A percentile compares a stretch with the other conserved stretches of the same genome.
These are phyloP conservation scores for Paratrypauchen microcephalus DNA, from an alignment of 2,797 vertebrate genomes.

Conservation along the genomic window DNA sequence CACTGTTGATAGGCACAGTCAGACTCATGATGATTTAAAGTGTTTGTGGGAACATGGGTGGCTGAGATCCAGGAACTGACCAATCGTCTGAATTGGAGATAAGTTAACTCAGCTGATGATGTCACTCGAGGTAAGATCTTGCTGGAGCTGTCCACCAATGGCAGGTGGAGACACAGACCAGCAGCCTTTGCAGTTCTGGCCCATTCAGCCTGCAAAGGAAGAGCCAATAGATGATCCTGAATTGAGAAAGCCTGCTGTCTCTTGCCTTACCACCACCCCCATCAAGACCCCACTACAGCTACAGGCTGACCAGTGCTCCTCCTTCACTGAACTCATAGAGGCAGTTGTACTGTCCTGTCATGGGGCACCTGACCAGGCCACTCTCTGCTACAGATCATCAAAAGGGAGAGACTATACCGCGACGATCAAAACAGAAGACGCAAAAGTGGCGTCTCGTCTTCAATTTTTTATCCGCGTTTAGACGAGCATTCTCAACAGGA, in stretches of 20 bases:
- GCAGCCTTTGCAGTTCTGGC: neutral
- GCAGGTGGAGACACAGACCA: constrained; percentile 6
- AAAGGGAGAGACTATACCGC: too few species aligned
- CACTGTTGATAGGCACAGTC: too few species aligned
- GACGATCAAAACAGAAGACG: too few species aligned
- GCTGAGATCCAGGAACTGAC: constrained; percentile 11
- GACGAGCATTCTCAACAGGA: too few species aligned
- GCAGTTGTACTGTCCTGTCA: neutral
- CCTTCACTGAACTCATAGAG: neutral
- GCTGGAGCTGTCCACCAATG: neutral
- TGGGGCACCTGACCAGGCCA: rapidly evolving
- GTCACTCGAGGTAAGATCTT: neutral
- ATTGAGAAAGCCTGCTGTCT: neutral
- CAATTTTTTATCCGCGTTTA: too few species aligned
- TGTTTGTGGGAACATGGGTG: constrained; percentile 5
- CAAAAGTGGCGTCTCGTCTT: too few species aligned
- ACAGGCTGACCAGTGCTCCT: neutral
- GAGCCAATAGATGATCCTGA: neutral
- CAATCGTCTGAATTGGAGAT: neutral
- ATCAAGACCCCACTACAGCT: neutral
- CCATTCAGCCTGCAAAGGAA: neutral
- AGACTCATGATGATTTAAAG: constrained; percentile 4
- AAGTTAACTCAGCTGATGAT: constrained; percentile 2
- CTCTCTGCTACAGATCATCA: neutral
- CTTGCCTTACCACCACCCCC: neutral